Percentiles rank a stretch among this genome's conserved stretches.
Conservation (phyloP, 2,797 vertebrate species). For the Phalanger gymnotis region DNA sequence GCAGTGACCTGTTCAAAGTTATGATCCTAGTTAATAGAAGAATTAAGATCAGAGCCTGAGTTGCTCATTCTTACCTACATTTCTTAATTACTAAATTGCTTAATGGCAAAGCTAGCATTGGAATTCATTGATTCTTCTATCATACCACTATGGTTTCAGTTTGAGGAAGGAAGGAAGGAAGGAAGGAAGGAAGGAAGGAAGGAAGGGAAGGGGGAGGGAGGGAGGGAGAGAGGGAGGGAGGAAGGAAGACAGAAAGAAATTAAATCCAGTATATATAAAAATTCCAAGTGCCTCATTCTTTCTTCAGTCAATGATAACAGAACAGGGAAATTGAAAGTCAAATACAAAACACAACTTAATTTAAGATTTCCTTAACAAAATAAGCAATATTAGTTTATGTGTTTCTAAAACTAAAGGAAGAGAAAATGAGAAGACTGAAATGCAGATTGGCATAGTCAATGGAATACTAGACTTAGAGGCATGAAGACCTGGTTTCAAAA, state of each 20-base stretch:
- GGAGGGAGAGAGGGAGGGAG: too few species aligned
- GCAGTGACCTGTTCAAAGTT: too few species aligned
- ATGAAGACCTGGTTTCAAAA: not conserved
- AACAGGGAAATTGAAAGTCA: not conserved
- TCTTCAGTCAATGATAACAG: not conserved
- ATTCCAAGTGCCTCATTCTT: not conserved
- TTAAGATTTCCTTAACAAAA: not conserved
- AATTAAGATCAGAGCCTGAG: too few species aligned
- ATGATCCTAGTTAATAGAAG: too few species aligned
- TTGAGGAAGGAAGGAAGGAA: too few species aligned
- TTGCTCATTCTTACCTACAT: too few species aligned
- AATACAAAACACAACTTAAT: not conserved
- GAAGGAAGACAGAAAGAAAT: too few species aligned
- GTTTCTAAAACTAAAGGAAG: not conserved
- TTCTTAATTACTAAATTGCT: too few species aligned
- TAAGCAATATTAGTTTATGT: not conserved
- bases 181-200: fast-evolving
- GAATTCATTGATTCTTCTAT: not conserved
- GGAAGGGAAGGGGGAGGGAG: too few species aligned
- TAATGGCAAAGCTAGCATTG: not conserved
- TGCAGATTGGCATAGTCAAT: not conserved
- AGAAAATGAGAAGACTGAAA: not conserved
- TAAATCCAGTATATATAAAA: not conserved
- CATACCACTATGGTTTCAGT: not conserved
- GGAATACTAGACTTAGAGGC: not conserved